phyloP scores from a whole-genome alignment of 2,113 vertebrate genomes.

The Microtus ochrogaster region DNA sequence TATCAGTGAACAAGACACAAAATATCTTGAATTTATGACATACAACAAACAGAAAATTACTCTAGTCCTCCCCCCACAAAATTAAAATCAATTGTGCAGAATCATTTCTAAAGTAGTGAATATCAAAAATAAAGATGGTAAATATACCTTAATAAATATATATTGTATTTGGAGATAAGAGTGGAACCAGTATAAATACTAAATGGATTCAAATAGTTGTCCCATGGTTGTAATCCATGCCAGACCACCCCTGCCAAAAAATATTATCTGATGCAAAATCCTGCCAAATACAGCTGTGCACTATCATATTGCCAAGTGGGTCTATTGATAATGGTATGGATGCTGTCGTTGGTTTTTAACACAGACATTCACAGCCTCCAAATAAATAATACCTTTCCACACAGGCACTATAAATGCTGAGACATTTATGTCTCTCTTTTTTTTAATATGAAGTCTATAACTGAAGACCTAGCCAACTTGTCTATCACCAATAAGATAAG shows the following conservation, averaged over 20 bases:
- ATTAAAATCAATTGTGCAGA: not conserved
- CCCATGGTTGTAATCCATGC: not conserved
- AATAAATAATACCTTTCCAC: not conserved
- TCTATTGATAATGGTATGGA: not conserved
- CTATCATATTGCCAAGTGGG: not conserved
- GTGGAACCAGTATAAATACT: not conserved
- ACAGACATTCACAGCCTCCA: not conserved
- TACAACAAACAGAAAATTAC: not conserved
- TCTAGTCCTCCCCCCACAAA: not conserved
- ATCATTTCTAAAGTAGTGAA: not conserved
- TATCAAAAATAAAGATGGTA: not conserved
- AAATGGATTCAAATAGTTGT: not conserved
- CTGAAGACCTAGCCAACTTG: not conserved
- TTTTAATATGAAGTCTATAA: not conserved
- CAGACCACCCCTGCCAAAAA: not conserved
- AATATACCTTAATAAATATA: slow-evolving; percentile 3
- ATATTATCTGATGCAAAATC: not conserved
- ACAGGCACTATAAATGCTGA: not conserved
- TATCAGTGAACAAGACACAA: not conserved
- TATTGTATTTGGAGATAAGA: not conserved
- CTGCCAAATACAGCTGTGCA: not conserved
- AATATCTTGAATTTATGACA: not conserved
- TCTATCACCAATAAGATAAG: not conserved
- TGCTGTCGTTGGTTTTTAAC: not conserved
- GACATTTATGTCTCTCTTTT: not conserved